These are phyloP conservation scores for Virgularia gustaviana DNA, from an alignment of 92 coral and sea anemone genomes.

Conservation along the genomic window DNA sequence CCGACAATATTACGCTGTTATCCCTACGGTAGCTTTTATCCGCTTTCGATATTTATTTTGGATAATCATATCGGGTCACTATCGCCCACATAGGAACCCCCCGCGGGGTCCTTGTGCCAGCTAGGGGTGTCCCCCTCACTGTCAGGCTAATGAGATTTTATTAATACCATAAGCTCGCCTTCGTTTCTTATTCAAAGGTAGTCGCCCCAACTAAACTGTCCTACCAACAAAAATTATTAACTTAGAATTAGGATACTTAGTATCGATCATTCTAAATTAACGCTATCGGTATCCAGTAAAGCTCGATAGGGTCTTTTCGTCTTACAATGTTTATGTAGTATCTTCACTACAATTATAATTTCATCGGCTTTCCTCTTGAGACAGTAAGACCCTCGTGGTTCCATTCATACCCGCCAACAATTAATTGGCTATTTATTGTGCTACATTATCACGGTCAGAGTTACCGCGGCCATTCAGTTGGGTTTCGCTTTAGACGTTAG, in stretches of 20 bases:
- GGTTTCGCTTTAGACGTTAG: conserved; percentile 61
- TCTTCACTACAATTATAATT: conserved; percentile 91
- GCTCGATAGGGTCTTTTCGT: conserved; percentile 92
- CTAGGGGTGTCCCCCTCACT: conserved; percentile 13
- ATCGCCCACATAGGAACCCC: conserved; percentile 29
- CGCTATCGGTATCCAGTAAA: conserved; percentile 61
- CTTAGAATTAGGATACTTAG: conserved; percentile 17
- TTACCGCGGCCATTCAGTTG: conserved; percentile 94
- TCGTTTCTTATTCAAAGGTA: conserved; percentile 85
- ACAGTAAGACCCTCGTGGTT: conserved; percentile 83
- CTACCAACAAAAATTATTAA: conserved; percentile 18
- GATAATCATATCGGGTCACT: conserved; percentile 28
- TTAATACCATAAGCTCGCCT: conserved; percentile 77
- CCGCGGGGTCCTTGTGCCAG: conserved; percentile 65
- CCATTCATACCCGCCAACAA: conserved; percentile 77
- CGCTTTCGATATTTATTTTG: conserved; percentile 66
- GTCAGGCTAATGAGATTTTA: conserved; percentile 73
- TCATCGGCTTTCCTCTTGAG: conserved; percentile 70
- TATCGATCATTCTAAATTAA: conserved; percentile 22
- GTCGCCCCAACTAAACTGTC: conserved; percentile 91
- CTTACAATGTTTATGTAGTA: conserved; percentile 84
- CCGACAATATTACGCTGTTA: conserved; percentile 87
- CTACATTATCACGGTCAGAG: conserved; percentile 81
- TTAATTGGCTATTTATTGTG: conserved; percentile 35
- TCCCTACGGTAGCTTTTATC: conserved; percentile 92